phyloP scores from a whole-genome alignment of 2,888 invertebrate genomes.

The Eupithecia insigniata region DNA sequence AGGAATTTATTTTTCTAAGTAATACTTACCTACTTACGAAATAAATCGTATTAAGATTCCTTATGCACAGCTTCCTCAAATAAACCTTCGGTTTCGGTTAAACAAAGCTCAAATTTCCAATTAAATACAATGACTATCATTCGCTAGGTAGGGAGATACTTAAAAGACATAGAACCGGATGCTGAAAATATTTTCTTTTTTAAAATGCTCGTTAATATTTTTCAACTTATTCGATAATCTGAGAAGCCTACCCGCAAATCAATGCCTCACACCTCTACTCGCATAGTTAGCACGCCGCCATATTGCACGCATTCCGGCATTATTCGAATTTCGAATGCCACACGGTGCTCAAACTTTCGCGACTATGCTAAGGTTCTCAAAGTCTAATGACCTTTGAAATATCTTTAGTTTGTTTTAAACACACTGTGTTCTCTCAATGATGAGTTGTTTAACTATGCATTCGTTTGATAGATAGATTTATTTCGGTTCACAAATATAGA shows the following conservation, averaged over 20 bases:
- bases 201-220: neutral
- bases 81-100: neutral
- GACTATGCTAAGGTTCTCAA: conserved; percentile 9
- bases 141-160: neutral
- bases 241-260: neutral
- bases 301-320: conserved; percentile 17
- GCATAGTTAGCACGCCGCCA: conserved; percentile 14
- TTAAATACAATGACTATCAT: neutral
- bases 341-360: conserved; percentile 21
- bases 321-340: conserved; percentile 19
- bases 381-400: conserved; percentile 18
- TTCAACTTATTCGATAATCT: conserved; percentile 1
- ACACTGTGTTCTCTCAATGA: conserved; percentile 3
- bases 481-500: too few species aligned
- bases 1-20: neutral
- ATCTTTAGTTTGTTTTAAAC: conserved; percentile 8
- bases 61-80: neutral
- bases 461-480: too few species aligned
- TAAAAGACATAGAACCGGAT: neutral
- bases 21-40: too few species aligned
- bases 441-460: neutral
- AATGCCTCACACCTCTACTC: conserved; percentile 14
- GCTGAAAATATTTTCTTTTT: neutral
- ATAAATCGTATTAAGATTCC: neutral
- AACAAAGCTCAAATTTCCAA: neutral